These are phyloP conservation scores for Malacoctenus gilli DNA, from an alignment of 2,797 vertebrate species.

Conservation along the genomic window DNA sequence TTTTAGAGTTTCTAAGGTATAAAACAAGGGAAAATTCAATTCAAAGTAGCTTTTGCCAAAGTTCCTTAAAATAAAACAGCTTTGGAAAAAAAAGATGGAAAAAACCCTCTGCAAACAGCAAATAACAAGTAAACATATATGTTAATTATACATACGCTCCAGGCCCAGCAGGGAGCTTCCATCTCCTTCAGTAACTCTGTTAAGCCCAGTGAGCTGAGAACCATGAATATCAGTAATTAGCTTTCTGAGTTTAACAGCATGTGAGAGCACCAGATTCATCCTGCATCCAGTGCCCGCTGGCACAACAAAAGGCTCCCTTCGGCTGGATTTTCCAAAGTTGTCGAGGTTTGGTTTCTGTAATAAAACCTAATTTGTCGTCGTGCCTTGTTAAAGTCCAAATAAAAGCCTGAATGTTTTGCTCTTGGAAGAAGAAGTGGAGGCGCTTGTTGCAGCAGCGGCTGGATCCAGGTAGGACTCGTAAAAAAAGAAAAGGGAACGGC, in stretches of 20 bases:
- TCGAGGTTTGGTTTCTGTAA: conserved; percentile 60
- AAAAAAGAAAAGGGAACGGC: conserved; percentile 57
- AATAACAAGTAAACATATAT: conserved; percentile 39
- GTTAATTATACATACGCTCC: conserved; percentile 48
- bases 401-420: conserved; percentile 69
- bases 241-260: conserved; percentile 63
- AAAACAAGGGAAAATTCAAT: no score
- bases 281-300: conserved; percentile 47
- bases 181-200: conserved; percentile 46
- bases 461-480: conserved; percentile 55
- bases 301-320: conserved; percentile 55
- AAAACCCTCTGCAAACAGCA: conserved; percentile 28
- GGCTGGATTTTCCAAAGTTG: conserved; percentile 57
- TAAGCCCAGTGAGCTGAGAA: conserved; percentile 45
- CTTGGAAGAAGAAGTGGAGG: conserved; percentile 62
- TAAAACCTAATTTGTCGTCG: conserved; percentile 74
- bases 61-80: neutral
- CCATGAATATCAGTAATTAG: conserved; percentile 68
- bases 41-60: no score
- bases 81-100: conserved; percentile 30
- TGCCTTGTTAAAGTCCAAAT: conserved; percentile 74
- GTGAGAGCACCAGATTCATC: conserved; percentile 57
- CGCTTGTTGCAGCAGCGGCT: conserved; percentile 29
- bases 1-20: no score
- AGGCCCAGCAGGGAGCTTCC: conserved; percentile 42